Evolutionary conservation across 23 tunicate species (phyloP).

Genomic region (Trididemnum clinides): DNA sequence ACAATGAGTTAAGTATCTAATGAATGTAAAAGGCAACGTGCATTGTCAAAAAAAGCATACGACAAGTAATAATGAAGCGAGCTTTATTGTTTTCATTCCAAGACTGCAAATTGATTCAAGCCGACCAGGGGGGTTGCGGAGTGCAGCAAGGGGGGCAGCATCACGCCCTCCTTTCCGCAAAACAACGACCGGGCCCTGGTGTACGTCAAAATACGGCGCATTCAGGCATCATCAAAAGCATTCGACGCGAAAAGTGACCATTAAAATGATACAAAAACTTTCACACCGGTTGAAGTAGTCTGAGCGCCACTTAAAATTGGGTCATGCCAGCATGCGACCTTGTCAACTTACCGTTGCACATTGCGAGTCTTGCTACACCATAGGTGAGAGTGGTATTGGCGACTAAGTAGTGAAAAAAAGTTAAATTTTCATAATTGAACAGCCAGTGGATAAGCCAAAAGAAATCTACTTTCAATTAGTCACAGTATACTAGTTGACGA

Average conservation of each 20-base stretch:
- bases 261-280: background rate
- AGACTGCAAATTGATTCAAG: background rate
- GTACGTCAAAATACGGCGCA: background rate
- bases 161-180: background rate
- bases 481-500: too few species aligned
- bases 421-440: background rate
- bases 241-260: background rate
- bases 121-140: constrained; percentile 8
- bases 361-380: constrained; percentile 28
- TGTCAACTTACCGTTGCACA: constrained; percentile 54
- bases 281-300: constrained; percentile 45
- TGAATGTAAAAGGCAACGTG: background rate
- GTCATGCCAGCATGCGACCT: constrained; percentile 97
- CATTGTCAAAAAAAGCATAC: constrained; percentile 35
- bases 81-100: constrained; percentile 10
- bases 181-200: background rate
- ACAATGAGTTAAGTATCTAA: background rate
- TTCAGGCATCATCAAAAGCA: background rate
- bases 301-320: constrained; percentile 43
- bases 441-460: too few species aligned
- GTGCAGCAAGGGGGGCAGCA: background rate
- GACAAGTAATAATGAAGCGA: background rate
- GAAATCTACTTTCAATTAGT: too few species aligned
- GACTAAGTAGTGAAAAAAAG: constrained; percentile 34
- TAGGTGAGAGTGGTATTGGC: constrained; percentile 54